phyloP scores from a whole-genome alignment of 2,888 invertebrate genomes.

The Ophion ventricosus region DNA sequence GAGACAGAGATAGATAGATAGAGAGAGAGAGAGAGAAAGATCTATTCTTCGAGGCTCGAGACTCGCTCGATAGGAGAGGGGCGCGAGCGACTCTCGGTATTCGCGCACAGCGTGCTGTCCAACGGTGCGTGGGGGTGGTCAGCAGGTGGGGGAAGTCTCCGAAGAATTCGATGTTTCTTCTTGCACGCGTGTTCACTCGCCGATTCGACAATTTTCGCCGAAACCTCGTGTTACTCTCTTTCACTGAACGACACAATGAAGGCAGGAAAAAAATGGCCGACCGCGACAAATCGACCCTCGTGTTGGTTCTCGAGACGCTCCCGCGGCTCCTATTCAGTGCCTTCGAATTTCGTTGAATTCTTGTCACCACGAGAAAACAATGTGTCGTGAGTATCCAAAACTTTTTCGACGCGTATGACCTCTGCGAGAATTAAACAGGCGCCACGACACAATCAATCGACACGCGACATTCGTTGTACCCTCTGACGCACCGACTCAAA shows the following conservation, averaged over 20 bases:
- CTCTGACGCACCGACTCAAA: background rate
- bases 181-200: slow-evolving; percentile 37
- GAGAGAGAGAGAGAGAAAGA: background rate
- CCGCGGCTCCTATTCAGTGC: background rate
- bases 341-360: slow-evolving; percentile 27
- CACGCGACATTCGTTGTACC: background rate
- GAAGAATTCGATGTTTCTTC: slow-evolving; percentile 30
- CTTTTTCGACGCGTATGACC: no score
- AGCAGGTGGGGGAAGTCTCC: slow-evolving; percentile 11
- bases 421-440: no score
- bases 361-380: background rate
- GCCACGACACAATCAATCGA: background rate
- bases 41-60: slow-evolving; percentile 19
- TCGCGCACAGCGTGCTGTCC: background rate
- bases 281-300: slow-evolving; percentile 24
- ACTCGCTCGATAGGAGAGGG: slow-evolving; percentile 44
- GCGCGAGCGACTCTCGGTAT: background rate
- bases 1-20: background rate
- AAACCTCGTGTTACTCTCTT: slow-evolving; percentile 29
- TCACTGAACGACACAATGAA: background rate
- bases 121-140: background rate
- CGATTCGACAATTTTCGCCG: slow-evolving; percentile 58
- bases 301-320: background rate
- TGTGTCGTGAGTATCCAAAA: no score
- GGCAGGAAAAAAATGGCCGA: slow-evolving; percentile 54